Evolutionary conservation across 2,888 invertebrate genomes (phyloP).

Genomic region (Pachymerium ferrugineum): DNA sequence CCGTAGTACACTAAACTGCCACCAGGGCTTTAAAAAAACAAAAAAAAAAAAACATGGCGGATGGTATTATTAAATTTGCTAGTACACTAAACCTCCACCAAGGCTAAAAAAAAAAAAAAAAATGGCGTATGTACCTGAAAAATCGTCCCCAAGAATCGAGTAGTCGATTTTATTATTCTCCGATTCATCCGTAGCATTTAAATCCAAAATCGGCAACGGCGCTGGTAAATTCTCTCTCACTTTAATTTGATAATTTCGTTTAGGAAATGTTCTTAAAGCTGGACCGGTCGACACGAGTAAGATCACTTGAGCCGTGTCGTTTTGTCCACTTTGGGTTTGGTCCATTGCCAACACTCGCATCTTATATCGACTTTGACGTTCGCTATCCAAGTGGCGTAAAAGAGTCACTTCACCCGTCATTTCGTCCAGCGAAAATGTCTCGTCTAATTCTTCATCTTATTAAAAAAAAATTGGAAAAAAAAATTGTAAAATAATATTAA

Average conservation of each 20-base stretch:
- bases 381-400: conserved; percentile 41
- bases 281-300: conserved; percentile 43
- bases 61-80: no score
- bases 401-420: conserved; percentile 41
- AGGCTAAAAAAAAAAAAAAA: no score
- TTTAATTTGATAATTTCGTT: conserved; percentile 68
- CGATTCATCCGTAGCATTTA: conserved; percentile 64
- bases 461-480: not conserved
- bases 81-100: no score
- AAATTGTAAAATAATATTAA: not conserved
- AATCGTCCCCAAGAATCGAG: conserved; percentile 41
- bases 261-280: conserved; percentile 42
- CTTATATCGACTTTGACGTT: conserved; percentile 41
- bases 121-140: conserved; percentile 40
- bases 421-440: conserved; percentile 40
- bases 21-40: no score
- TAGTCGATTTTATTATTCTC: conserved; percentile 41
- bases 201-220: conserved; percentile 66
- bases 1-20: not conserved
- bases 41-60: no score
- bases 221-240: conserved; percentile 73
- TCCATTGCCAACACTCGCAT: conserved; percentile 40
- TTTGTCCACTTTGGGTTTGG: conserved; percentile 41
- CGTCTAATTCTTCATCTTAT: conserved; percentile 39
- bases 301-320: conserved; percentile 41